Evolutionary conservation across 2,113 vertebrate genomes (phyloP), one percentile per base, ranked within the genome.

Genomic region (Anolis carolinensis): DNA sequence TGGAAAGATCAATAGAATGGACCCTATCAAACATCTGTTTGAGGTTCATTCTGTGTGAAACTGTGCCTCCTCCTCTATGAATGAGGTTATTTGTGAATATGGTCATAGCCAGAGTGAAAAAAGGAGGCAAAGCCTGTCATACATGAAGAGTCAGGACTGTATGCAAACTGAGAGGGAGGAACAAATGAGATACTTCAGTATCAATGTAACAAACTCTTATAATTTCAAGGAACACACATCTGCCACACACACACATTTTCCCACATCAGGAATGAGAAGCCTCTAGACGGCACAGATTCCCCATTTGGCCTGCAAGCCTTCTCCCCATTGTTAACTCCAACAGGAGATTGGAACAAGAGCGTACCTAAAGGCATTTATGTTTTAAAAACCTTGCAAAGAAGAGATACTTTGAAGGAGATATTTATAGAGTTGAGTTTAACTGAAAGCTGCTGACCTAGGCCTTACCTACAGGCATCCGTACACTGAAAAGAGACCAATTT

Each of bases 61-160:
- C 48, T 30, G 39, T 34, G 4, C 14, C 7, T 1, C 18, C 21
- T 21, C 27, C 14, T 55, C 16, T 62, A 55, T 23, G 27, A 52
- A 36, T 5, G 5, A 82, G 16, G 80, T 44, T 52, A 71, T 7
- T 21, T 52, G 30, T 23, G 9, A 23, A 44, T 7, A 13, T 27
- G 23, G 11, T 2, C 39, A 83, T 81, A 2, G 67, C 23, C 77
- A 67, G 14, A 72, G 10, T 50, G 1, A 23, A 30, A 82, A 18
- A 48, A 18, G 67, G 14, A 20, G 21, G 23, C 0, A 0, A 87
- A 1, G 8, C 18, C 50, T 80, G 0, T 0, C 83, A 16, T 34
- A 32, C 0, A 18, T 32, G 39, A 74, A 44, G 14, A 32, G 5
- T 63, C n/a, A 39, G 14, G 16, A 48, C 50, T 8, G 39, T 21